Evolutionary conservation across 2,888 invertebrate species (phyloP), one percentile per base, ranked within the genome.

Genomic region (Metalampra italica): DNA sequence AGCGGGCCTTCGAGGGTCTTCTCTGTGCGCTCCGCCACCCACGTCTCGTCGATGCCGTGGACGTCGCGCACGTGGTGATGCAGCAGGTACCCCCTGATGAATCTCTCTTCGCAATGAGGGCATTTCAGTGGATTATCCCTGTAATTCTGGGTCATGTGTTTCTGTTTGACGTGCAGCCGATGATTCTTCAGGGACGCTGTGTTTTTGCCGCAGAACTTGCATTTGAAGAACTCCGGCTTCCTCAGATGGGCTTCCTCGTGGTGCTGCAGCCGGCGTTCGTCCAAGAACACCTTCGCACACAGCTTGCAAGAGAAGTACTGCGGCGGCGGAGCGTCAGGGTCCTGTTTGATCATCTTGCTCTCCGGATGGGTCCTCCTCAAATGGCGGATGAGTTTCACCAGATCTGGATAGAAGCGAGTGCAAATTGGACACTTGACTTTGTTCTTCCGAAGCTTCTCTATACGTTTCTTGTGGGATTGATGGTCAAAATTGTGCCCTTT

Each of bases 401-500:
- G 54, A 49, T 87, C 82, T 0, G 87, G 79, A 47, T 89, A 90
- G 60, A 66, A 82, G 9, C 84, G 75, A 1, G 74, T 63, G 51
- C 90, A 90, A 46, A 89, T 86, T 0, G 90, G 89, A 55, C 90
- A 90, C 54, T 85, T 86, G 0, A 86, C 83, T 56, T 86, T 87
- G 42, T 78, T 79, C 51, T 83, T 86, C 12, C 86, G 66, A 7
- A 87, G 65, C 45, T 77, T 85, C 38, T 81, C 87, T 40, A 86
- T 72, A 9, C 85, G 68, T 49, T 82, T 82, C 51, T 86, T 76
- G 48, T 87, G 87, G 0, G 78, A 78, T 36, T 77, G 77, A 54
- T 85, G 64, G 51, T 87, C 87, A 46, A 90, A 88, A 53, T 89
- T 91, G 63, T 91, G 91, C 1, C 90, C 89, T 54, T 91, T 91